phyloP scores from a whole-genome alignment of 2,797 vertebrate genomes.

The Acipenser transmontanus region DNA sequence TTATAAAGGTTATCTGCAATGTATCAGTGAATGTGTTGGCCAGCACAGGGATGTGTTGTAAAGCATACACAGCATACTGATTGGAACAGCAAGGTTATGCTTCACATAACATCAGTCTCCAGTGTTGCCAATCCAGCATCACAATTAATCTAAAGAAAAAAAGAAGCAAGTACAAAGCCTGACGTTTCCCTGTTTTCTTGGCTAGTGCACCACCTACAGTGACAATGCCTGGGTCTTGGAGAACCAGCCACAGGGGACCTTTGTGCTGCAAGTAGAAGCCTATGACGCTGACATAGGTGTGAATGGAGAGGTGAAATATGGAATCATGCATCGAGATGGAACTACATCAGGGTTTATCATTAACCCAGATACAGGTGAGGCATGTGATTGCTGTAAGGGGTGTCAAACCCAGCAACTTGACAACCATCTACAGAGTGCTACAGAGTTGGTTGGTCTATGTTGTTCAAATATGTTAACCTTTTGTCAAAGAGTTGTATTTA shows the following conservation, averaged over 20 bases:
- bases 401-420: not conserved
- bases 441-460: not conserved
- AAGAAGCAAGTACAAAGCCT: not conserved
- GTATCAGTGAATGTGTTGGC: too few species aligned
- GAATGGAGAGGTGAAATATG: conserved; percentile 80
- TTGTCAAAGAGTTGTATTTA: too few species aligned
- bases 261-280: conserved; percentile 68
- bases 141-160: not conserved
- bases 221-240: conserved; percentile 69
- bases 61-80: too few species aligned
- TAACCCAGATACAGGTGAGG: conserved; percentile 67
- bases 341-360: conserved; percentile 68
- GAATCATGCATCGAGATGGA: conserved; percentile 76
- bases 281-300: conserved; percentile 73
- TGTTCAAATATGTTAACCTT: too few species aligned
- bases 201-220: conserved; percentile 76
- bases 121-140: not conserved
- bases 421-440: not conserved
- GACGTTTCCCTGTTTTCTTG: conserved; percentile 23
- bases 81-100: too few species aligned
- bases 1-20: too few species aligned
- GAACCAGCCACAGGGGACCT: conserved; percentile 72
- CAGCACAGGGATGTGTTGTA: too few species aligned
- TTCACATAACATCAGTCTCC: too few species aligned
- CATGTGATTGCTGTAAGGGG: not conserved